Evolutionary conservation across 2,888 invertebrate species (phyloP).

Genomic region (Brachycybe producta): DNA sequence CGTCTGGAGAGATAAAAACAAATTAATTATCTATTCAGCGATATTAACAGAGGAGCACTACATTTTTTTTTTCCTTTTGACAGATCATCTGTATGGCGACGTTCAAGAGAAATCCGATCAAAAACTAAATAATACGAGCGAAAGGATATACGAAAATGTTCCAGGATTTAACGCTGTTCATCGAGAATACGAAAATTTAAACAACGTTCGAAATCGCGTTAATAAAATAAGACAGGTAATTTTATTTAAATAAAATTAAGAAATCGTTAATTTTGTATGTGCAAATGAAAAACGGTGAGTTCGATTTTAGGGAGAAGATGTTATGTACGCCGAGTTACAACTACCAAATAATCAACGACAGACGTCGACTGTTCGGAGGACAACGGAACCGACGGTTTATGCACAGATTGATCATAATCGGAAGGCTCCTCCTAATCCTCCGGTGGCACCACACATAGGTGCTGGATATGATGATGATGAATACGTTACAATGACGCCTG

Average conservation of each 20-base stretch:
- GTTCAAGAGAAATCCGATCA: constrained; percentile 18
- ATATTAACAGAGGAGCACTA: no score
- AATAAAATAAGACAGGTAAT: constrained; percentile 14
- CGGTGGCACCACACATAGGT: constrained; percentile 34
- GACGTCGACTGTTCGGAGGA: constrained; percentile 26
- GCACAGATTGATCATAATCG: constrained; percentile 52
- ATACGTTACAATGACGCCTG: constrained; percentile 24
- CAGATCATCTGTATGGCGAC: constrained; percentile 20
- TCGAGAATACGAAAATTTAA: constrained; percentile 20
- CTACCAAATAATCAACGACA: constrained; percentile 41
- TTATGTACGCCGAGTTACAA: constrained; percentile 49
- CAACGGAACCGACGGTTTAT: constrained; percentile 51
- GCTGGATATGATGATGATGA: constrained; percentile 24
- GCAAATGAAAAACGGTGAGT: neutral
- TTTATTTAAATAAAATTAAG: no score
- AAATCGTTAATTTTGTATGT: constrained; percentile 2
- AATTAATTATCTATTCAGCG: no score
- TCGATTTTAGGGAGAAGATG: constrained; percentile 37
- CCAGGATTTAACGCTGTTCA: constrained; percentile 12
- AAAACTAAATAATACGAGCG: constrained; percentile 18
- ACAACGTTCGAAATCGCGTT: constrained; percentile 19
- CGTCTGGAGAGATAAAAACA: no score
- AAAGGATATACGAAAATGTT: constrained; percentile 20
- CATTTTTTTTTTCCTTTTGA: no score
- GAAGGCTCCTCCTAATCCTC: constrained; percentile 29